phyloP scores from a whole-genome alignment of 2,888 invertebrate species.

The Drosophila infuscata region DNA sequence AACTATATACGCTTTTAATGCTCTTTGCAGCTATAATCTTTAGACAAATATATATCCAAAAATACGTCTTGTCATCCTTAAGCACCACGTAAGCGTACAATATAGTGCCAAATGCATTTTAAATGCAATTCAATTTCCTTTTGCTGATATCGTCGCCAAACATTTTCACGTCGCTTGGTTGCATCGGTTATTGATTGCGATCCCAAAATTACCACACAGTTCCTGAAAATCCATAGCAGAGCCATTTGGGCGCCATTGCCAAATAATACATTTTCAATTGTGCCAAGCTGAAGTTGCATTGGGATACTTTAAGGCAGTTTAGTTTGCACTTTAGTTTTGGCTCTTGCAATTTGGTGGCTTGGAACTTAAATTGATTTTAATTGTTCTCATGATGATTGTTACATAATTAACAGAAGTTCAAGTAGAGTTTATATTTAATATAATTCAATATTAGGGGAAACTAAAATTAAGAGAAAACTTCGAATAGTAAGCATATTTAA shows the following conservation, averaged over 20 bases:
- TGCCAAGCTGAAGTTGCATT: slow-evolving; percentile 23
- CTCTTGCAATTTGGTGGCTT: slow-evolving; percentile 1
- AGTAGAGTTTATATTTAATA: neutral
- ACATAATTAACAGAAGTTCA: slow-evolving; percentile 15
- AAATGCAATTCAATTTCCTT: slow-evolving; percentile 75
- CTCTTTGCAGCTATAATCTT: slow-evolving; percentile 37
- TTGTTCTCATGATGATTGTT: slow-evolving; percentile 15
- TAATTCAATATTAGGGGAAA: neutral
- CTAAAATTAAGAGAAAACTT: neutral
- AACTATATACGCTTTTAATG: neutral
- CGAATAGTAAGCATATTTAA: too few relatives aligned
- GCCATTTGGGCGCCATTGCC: slow-evolving; percentile 7
- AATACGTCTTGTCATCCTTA: slow-evolving; percentile 30
- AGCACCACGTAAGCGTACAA: slow-evolving; percentile 33
- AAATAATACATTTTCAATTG: slow-evolving; percentile 40
- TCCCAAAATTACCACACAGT: slow-evolving; percentile 53
- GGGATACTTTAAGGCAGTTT: neutral
- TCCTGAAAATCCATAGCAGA: slow-evolving; percentile 17
- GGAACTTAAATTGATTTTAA: slow-evolving; percentile 9
- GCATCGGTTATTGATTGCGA: slow-evolving; percentile 53
- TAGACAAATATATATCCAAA: slow-evolving; percentile 24
- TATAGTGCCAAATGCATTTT: slow-evolving; percentile 60
- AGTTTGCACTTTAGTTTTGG: neutral
- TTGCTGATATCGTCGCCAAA: slow-evolving; percentile 19
- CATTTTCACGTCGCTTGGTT: slow-evolving; percentile 27